Evolutionary conservation across 1,140 invertebrate species (phyloP), one percentile per base, ranked within the genome.

Genomic region (Pararge aegeria): DNA sequence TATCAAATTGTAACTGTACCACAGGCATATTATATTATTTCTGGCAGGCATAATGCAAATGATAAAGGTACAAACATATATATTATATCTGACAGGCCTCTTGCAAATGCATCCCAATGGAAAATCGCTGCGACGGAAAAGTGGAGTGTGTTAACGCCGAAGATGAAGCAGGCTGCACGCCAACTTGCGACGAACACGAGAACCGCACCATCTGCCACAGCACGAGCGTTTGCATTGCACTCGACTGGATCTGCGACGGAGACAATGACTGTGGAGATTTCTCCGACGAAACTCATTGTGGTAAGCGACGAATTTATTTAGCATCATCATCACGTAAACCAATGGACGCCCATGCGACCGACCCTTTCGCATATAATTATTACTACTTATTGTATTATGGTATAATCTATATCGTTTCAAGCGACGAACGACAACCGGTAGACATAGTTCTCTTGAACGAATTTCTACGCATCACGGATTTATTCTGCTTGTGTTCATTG

Each of bases 261-360:
- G 92, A 94, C 61, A 94, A 96, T 59, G 95, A 97, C 77, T 97
- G 96, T 68, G 94, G 94, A 0, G 96, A 97, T 83, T 95, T 93
- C 71, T 95, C 94, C 2, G 96, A 97, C 77, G 96, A 96, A 81
- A 95, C 94, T 5, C 93, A 94, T 68, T 96, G 95, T 72, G 94
- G 94, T 92, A 85, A 89, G 83, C 13, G 13, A 40, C 38, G 30
- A 40, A 40, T 16, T 40, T 40, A 13, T 46, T 2, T 20, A 46
- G 16, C 10, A 7, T 10, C 0, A 19, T 20, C 16, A 1, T 12
- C 3, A 42, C 12, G 34, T 7, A 6, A 1, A 46, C 2, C 9
- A 46, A 20, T 10, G 12, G 7, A 1, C 4, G 12, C n/a, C 38
- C 34, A 42, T 18, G n/a, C n/a, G n/a, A n/a, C n/a, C n/a, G n/a